These are phyloP conservation scores for Lepidurus couesii DNA, from an alignment of 1,140 invertebrate genomes.

Conservation along the genomic window DNA sequence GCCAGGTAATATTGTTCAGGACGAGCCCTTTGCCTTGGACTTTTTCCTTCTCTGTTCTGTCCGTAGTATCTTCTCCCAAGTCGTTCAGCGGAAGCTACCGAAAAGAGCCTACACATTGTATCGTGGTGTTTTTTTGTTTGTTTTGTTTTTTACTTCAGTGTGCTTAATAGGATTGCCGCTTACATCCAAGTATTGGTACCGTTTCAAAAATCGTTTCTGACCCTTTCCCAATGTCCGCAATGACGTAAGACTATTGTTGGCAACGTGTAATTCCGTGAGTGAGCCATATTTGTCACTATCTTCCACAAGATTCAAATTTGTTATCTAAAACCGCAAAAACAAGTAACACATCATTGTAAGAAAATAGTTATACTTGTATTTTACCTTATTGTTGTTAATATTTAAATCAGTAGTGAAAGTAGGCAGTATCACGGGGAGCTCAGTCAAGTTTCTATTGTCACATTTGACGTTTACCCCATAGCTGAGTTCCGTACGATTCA, in stretches of 20 bases:
- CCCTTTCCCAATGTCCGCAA: slow-evolving; percentile 13
- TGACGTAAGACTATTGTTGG: neutral
- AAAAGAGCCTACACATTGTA: neutral
- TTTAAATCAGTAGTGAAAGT: slow-evolving; percentile 4
- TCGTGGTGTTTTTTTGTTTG: neutral
- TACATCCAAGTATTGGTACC: neutral
- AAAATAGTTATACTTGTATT: neutral
- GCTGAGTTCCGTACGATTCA: neutral
- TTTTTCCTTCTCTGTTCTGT: neutral
- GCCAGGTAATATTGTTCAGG: slow-evolving; percentile 21
- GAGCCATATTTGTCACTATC: neutral
- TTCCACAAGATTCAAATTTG: slow-evolving; percentile 7
- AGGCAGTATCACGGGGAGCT: neutral
- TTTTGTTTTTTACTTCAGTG: neutral
- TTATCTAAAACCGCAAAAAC: neutral
- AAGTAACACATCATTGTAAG: neutral
- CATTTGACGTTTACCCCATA: slow-evolving; percentile 25
- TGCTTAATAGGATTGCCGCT: neutral
- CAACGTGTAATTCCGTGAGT: neutral
- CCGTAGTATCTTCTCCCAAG: neutral
- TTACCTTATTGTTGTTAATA: slow-evolving; percentile 24
- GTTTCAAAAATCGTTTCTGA: slow-evolving; percentile 2
- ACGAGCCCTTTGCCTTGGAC: neutral
- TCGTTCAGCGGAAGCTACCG: slow-evolving; percentile 23
- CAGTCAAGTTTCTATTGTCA: neutral